Percentiles rank a stretch among this genome's conserved stretches.
Conservation (phyloP, 2,888 invertebrate genomes). For the Dorcus parallelipipedus region DNA sequence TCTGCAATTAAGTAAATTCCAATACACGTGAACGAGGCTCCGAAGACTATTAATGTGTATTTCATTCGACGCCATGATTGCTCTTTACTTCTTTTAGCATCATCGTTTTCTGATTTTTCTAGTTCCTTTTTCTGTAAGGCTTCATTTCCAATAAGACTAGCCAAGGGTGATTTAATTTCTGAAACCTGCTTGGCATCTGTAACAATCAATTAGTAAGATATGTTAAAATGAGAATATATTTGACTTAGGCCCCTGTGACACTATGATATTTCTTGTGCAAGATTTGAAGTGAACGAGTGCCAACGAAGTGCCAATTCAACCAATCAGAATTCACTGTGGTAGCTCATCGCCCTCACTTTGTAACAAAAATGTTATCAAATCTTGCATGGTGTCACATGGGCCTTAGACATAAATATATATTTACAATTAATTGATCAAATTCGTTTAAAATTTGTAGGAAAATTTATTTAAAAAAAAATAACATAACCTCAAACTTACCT, state of each 20-base stretch:
- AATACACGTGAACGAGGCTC: conserved; percentile 58
- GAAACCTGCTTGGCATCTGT: conserved; percentile 17
- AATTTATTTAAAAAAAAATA: neutral
- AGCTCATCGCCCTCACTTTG: too few relatives aligned
- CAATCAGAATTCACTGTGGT: too few relatives aligned
- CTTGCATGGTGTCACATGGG: too few relatives aligned
- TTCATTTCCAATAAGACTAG: conserved; percentile 25
- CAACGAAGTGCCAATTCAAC: too few relatives aligned
- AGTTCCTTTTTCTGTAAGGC: conserved; percentile 12
- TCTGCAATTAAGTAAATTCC: conserved; percentile 62
- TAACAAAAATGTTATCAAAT: too few relatives aligned
- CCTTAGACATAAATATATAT: too few relatives aligned
- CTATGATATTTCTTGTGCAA: too few relatives aligned
- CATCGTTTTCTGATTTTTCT: conserved; percentile 21
- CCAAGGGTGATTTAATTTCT: conserved; percentile 23
- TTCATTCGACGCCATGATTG: conserved; percentile 39
- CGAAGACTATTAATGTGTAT: conserved; percentile 49
- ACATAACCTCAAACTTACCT: conserved; percentile 25
- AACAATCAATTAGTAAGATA: neutral
- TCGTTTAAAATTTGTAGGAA: too few relatives aligned
- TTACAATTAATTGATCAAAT: too few relatives aligned
- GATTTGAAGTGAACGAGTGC: too few relatives aligned
- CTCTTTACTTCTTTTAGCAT: conserved; percentile 28
- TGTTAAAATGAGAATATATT: neutral
- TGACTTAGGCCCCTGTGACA: too few relatives aligned